Evolutionary conservation across 2,113 vertebrate species (phyloP), one percentile per base, ranked within the genome.

Genomic region (Lycaon pictus): DNA sequence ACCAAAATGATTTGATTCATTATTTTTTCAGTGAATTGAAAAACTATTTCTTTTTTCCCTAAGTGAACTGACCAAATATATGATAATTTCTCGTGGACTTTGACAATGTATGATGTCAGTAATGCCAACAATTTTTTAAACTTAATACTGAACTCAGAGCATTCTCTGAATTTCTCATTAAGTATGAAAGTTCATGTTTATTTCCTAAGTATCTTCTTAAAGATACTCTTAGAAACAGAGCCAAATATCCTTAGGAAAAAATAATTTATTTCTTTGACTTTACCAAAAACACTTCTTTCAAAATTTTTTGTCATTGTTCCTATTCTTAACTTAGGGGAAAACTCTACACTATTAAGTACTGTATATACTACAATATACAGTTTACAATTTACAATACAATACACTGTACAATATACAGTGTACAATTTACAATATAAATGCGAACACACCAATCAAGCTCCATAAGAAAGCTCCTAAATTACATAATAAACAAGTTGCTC

Each of bases 231-330:
- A 86, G 76, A 92, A 98, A 97, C 25, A 92, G 96, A 60, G 53
- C 76, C 90, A 97, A 95, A 96, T 27, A 83, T 97, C 85, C 60
- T 95, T 86, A 56, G 23, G 6, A 62, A 96, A 96, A 95, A 90
- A 84, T 51, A 97, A 93, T 60, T 95, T 62, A 80, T n/a, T 62
- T 97, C 20, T 71, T 98, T 98, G 90, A 97, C 92, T 97, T 95
- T 95, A 69, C 19, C 51, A 94, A 84, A 74, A 88, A 62, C 77
- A 43, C 43, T 43, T 95, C 32, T 88, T 95, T 93, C 92, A 95
- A 97, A 98, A 95, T 96, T 98, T 97, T 96, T 98, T 97, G 95
- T 92, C 74, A 67, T 83, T 92, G 97, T 93, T 77, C 93, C 77
- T 77, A 96, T 89, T 37, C 96, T 97, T 95, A 60, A 72, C 93